These are phyloP conservation scores for Chaenogobius annularis DNA, from an alignment of 2,113 vertebrate genomes.

Conservation along the genomic window DNA sequence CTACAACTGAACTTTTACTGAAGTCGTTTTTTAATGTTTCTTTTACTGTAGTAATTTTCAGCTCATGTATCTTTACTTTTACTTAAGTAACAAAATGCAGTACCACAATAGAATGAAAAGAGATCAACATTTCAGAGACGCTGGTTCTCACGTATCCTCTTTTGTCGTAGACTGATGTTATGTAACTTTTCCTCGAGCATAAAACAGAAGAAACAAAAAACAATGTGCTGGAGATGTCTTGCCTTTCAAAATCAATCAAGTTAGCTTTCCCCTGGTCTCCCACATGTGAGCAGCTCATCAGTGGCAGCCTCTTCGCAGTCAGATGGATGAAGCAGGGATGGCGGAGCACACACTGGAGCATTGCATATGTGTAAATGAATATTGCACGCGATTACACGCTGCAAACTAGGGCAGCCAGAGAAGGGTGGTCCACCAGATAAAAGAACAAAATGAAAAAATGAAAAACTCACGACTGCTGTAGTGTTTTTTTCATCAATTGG, in stretches of 20 bases:
- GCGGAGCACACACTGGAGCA: background rate
- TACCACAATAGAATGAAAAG: background rate
- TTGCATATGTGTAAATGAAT: slow-evolving; percentile 9
- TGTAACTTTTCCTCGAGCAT: slow-evolving; percentile 4
- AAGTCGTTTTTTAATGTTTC: too few species aligned
- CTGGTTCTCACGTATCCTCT: background rate
- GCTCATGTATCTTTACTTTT: too few species aligned
- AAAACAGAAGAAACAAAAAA: background rate
- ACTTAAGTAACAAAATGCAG: too few species aligned
- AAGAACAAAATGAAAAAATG: background rate
- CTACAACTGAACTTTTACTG: too few species aligned
- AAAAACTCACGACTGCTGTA: background rate
- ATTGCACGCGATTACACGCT: background rate
- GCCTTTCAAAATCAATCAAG: slow-evolving; percentile 6
- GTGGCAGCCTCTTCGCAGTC: background rate
- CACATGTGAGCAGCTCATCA: background rate
- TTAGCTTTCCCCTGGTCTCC: background rate
- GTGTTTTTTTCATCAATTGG: background rate
- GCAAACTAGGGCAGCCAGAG: background rate
- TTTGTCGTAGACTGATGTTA: background rate
- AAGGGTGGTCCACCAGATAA: background rate
- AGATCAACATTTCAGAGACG: background rate
- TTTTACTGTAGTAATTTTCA: too few species aligned
- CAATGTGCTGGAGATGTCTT: background rate
- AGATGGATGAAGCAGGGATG: background rate